A percentile compares a stretch with the other conserved stretches of the same genome.
These are phyloP conservation scores for Fulmarus glacialis DNA, from an alignment of 2,113 vertebrate species.

Conservation along the genomic window DNA sequence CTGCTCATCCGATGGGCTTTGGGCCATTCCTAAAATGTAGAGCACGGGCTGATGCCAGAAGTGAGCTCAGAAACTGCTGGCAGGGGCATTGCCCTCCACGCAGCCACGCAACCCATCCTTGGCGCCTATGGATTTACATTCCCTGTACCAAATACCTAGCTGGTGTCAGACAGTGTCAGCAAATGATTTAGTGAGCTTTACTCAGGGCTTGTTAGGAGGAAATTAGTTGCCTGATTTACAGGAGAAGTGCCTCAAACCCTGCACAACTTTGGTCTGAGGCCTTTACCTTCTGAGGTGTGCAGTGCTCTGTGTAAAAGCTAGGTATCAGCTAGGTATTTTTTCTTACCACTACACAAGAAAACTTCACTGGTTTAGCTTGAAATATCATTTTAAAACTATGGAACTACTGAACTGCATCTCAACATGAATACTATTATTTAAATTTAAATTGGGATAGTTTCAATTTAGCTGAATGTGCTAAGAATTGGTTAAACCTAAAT, in stretches of 20 bases:
- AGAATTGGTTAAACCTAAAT: background rate
- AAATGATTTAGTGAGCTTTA: background rate
- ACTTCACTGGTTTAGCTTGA: background rate
- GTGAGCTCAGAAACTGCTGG: background rate
- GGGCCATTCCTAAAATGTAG: background rate
- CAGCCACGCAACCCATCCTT: background rate
- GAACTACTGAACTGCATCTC: background rate
- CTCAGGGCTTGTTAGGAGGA: background rate
- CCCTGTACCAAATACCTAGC: background rate
- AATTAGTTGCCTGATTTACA: background rate
- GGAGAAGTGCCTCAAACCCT: background rate
- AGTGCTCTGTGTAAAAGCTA: background rate
- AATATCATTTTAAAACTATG: background rate
- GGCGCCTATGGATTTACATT: background rate
- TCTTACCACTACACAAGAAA: background rate
- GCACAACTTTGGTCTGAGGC: background rate
- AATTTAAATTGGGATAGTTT: background rate
- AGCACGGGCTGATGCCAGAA: background rate
- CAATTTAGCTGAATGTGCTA: background rate
- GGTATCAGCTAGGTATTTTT: background rate
- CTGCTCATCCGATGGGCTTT: background rate
- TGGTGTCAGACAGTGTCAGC: background rate
- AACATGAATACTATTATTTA: background rate
- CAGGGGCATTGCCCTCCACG: background rate
- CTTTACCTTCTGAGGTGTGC: background rate